Conservation (phyloP, 2,113 vertebrate species). For the Oceanites oceanicus region DNA sequence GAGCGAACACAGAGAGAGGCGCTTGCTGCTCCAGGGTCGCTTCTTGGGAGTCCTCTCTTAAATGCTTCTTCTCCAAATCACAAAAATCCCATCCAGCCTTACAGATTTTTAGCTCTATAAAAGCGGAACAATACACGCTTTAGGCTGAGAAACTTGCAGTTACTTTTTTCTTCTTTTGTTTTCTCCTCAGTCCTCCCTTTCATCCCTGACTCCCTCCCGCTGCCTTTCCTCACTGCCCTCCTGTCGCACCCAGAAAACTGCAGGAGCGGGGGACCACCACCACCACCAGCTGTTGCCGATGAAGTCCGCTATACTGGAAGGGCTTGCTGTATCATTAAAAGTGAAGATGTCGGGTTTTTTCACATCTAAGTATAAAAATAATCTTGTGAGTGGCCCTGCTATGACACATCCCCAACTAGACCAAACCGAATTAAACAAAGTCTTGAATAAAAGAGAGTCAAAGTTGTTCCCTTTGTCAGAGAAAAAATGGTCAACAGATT, state of each 20-base stretch:
- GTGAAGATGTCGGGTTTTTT: neutral
- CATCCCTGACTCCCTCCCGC: too few relatives aligned
- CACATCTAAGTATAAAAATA: neutral
- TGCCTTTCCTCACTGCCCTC: neutral
- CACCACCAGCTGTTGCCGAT: neutral
- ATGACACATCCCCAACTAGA: neutral
- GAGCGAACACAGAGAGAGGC: too few relatives aligned
- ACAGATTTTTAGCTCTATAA: neutral
- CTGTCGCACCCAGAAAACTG: neutral
- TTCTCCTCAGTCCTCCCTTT: neutral
- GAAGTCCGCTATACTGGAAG: neutral
- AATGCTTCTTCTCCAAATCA: neutral
- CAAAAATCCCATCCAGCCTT: neutral
- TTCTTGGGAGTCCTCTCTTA: neutral
- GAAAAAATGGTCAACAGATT: neutral
- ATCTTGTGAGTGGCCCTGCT: neutral
- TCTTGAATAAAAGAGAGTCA: neutral
- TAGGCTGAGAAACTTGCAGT: neutral
- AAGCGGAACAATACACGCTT: neutral
- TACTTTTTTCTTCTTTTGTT: neutral
- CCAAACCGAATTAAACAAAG: neutral
- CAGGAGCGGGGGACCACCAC: fast-evolving
- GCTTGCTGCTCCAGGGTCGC: too few relatives aligned
- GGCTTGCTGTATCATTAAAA: neutral
- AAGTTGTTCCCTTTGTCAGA: neutral